phyloP scores from a whole-genome alignment of 2,888 invertebrate genomes.

The Pardosa pseudoannulata region DNA sequence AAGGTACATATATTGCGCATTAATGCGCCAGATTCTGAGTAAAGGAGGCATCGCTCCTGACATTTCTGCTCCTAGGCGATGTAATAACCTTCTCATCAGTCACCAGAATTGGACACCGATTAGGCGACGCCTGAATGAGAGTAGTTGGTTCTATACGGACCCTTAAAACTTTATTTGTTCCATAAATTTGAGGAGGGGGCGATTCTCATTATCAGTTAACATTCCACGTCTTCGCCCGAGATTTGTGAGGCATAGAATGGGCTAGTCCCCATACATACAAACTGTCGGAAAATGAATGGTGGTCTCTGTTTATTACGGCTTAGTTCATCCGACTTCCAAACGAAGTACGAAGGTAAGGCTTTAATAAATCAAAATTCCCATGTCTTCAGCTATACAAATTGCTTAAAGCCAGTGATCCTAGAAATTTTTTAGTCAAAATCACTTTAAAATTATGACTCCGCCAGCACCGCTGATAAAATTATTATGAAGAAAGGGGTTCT shows the following conservation, averaged over 20 bases:
- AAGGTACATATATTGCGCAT: conserved; percentile 49
- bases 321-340: neutral
- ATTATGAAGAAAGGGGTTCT: too few species aligned
- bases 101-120: conserved; percentile 66
- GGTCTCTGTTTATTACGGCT: neutral
- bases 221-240: neutral
- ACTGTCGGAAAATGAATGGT: neutral
- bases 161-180: conserved; percentile 61
- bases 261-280: conserved; percentile 1
- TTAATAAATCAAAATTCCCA: neutral
- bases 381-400: neutral
- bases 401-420: neutral
- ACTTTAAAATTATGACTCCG: too few species aligned
- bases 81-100: conserved; percentile 64
- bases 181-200: conserved; percentile 48
- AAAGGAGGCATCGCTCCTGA: neutral
- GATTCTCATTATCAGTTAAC: conserved; percentile 17
- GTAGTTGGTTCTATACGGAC: neutral
- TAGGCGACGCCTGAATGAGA: conserved; percentile 49
- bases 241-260: conserved; percentile 6
- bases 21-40: conserved; percentile 27
- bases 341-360: neutral
- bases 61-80: neutral
- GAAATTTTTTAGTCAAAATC: too few species aligned
- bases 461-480: too few species aligned